These are phyloP conservation scores for Danio choprae DNA, from an alignment of 2,797 vertebrate species.

Conservation along the genomic window DNA sequence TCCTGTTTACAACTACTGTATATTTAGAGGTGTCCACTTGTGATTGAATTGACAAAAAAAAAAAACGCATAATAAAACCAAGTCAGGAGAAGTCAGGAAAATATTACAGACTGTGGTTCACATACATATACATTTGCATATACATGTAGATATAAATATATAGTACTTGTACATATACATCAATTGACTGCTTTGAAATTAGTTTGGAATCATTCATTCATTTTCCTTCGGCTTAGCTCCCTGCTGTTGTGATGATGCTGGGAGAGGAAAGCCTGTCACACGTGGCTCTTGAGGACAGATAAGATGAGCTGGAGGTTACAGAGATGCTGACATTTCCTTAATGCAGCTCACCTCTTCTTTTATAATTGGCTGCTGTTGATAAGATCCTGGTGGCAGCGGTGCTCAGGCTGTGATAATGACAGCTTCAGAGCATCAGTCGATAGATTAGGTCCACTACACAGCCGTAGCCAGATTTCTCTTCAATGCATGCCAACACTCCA, in stretches of 20 bases:
- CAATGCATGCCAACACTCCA: background rate
- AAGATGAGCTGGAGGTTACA: slow-evolving; percentile 72
- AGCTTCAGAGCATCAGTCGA: slow-evolving; percentile 42
- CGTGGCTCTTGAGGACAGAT: slow-evolving; percentile 69
- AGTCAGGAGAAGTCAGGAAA: too few species aligned
- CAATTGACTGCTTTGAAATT: too few species aligned
- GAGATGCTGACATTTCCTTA: slow-evolving; percentile 80
- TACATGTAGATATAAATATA: too few species aligned
- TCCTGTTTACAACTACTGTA: too few species aligned
- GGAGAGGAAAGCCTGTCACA: slow-evolving; percentile 61
- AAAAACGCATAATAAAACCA: too few species aligned
- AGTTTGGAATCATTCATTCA: too few species aligned
- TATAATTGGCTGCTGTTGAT: slow-evolving; percentile 79
- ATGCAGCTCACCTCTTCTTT: slow-evolving; percentile 70
- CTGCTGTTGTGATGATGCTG: slow-evolving; percentile 39
- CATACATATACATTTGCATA: too few species aligned
- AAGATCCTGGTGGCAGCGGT: slow-evolving; percentile 73
- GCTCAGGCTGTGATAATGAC: slow-evolving; percentile 63
- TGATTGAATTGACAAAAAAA: too few species aligned
- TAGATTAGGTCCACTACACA: slow-evolving; percentile 36
- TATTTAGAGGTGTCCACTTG: too few species aligned
- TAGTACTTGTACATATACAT: too few species aligned
- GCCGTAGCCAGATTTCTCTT: background rate
- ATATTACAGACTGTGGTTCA: too few species aligned
- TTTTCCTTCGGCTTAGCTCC: too few species aligned